phyloP scores from a whole-genome alignment of 2,888 invertebrate species.

The Dinocampus coccinellae region DNA sequence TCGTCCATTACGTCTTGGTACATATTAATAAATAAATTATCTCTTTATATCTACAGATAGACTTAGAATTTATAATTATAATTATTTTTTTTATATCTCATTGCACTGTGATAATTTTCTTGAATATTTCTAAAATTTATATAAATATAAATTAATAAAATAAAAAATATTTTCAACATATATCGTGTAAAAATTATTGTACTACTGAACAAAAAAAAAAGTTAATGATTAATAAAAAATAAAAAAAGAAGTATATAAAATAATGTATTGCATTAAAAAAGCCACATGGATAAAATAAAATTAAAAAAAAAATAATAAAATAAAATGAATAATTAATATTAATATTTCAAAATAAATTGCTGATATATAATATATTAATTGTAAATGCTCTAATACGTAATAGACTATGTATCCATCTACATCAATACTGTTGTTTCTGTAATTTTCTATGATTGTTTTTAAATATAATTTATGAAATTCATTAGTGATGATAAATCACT shows the following conservation, averaged over 20 bases:
- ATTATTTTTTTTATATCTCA: neutral
- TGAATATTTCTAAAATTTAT: neutral
- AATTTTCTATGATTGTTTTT: conserved; percentile 7
- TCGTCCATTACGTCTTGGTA: neutral
- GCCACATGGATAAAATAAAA: neutral
- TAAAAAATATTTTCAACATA: neutral
- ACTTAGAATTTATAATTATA: conserved; percentile 1
- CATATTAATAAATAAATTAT: conserved; percentile 3
- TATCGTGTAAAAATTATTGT: neutral
- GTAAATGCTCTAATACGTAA: conserved; percentile 20
- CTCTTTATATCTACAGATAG: neutral
- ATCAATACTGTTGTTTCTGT: conserved; percentile 50
- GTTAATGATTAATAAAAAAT: neutral
- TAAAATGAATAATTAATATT: conserved; percentile 17
- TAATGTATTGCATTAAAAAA: neutral
- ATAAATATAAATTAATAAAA: neutral
- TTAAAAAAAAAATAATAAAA: conserved; percentile 1
- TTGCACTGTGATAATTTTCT: neutral
- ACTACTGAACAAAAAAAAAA: neutral
- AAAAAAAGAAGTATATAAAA: neutral
- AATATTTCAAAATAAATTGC: neutral
- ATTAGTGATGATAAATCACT: conserved; percentile 4
- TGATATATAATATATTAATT: conserved; percentile 17
- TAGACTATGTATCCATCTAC: conserved; percentile 55
- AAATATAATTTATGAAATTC: conserved; percentile 3